phyloP scores from a whole-genome alignment of 1,140 invertebrate species.

The Drosophila sp. region DNA sequence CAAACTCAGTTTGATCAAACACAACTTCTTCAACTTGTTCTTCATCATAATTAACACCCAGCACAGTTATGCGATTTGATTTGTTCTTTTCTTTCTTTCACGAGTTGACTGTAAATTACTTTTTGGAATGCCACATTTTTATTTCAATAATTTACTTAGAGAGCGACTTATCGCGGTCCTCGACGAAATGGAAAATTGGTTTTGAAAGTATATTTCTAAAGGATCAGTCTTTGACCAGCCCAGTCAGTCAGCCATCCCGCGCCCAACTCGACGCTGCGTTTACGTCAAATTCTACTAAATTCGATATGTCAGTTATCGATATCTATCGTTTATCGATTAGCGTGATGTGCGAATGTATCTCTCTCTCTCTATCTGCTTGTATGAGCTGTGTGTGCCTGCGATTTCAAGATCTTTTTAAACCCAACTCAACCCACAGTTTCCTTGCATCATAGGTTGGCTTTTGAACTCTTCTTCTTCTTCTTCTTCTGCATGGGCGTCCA shows the following conservation, averaged over 20 bases:
- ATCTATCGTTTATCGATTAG: not conserved
- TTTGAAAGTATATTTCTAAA: slow-evolving; percentile 2
- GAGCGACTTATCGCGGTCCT: not conserved
- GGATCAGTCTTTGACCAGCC: slow-evolving; percentile 37
- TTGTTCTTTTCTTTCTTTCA: slow-evolving; percentile 3
- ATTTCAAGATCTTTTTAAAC: slow-evolving; percentile 4
- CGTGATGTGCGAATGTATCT: slow-evolving; percentile 23
- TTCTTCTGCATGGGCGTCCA: slow-evolving; percentile 54
- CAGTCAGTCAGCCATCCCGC: slow-evolving; percentile 80
- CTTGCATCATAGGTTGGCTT: slow-evolving; percentile 24
- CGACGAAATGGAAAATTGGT: not conserved
- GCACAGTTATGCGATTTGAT: slow-evolving; percentile 30
- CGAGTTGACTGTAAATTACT: slow-evolving; percentile 39
- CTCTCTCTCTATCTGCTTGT: not conserved
- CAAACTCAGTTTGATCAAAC: slow-evolving; percentile 44
- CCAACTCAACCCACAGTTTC: not conserved
- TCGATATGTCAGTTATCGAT: slow-evolving; percentile 5
- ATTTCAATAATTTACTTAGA: slow-evolving; percentile 12
- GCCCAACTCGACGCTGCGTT: slow-evolving; percentile 69
- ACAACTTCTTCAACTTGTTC: slow-evolving; percentile 11
- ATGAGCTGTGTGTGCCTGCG: slow-evolving; percentile 17
- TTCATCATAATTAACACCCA: slow-evolving; percentile 23
- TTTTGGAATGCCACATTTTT: slow-evolving; percentile 50
- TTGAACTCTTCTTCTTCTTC: slow-evolving; percentile 51
- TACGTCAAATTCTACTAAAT: slow-evolving; percentile 26